Evolutionary conservation across 2,113 vertebrate genomes (phyloP).

Genomic region (Pogonocichla stellata): DNA sequence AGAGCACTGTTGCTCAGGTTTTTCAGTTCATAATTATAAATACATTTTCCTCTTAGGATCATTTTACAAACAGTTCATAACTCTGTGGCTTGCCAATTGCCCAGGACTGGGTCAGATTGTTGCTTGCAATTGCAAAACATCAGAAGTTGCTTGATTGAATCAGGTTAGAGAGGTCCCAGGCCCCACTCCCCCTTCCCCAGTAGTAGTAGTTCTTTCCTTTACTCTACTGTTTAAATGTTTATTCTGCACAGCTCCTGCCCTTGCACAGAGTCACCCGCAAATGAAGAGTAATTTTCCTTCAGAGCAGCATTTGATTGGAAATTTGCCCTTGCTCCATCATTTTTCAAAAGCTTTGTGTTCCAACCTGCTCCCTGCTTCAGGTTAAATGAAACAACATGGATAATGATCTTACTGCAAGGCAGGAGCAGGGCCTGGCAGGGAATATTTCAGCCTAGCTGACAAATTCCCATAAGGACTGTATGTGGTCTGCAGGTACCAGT

Average conservation of each 20-base stretch:
- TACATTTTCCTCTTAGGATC: background rate
- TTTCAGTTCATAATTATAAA: background rate
- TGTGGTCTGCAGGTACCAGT: background rate
- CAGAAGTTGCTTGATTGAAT: background rate
- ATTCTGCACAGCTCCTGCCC: background rate
- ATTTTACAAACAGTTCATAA: background rate
- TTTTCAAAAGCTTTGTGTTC: conserved; percentile 1
- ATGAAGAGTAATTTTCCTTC: conserved; percentile 27
- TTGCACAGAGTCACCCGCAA: background rate
- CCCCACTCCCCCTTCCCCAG: background rate
- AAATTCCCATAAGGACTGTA: background rate
- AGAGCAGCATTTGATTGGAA: background rate
- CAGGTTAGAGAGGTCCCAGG: background rate
- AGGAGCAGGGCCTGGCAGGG: background rate
- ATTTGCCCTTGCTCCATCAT: background rate
- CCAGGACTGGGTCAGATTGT: background rate
- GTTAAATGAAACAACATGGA: background rate
- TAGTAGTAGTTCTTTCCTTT: conserved; percentile 8
- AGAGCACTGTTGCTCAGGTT: background rate
- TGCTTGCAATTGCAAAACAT: background rate
- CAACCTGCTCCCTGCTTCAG: background rate
- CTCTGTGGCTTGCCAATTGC: background rate
- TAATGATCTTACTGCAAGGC: background rate
- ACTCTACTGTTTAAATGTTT: background rate
- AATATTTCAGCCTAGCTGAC: background rate